phyloP scores from a whole-genome alignment of 2,888 invertebrate species.

The Dexiosoma caninum region DNA sequence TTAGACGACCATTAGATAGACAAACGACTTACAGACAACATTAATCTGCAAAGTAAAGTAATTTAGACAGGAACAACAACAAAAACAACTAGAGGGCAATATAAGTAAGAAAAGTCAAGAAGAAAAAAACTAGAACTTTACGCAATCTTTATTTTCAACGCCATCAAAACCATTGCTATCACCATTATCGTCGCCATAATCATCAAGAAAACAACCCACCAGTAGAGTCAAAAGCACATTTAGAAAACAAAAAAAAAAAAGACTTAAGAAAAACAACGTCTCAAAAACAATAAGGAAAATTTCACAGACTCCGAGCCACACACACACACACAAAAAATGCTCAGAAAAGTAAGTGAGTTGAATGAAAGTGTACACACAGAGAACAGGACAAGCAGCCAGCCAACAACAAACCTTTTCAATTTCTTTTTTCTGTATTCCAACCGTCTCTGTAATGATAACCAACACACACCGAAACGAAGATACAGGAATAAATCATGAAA shows the following conservation, averaged over 20 bases:
- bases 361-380: constrained; percentile 22
- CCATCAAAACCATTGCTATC: constrained; percentile 77
- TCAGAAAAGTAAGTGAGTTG: constrained; percentile 12
- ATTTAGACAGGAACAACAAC: constrained; percentile 13
- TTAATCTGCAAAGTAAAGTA: constrained; percentile 45
- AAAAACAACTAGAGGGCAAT: constrained; percentile 13
- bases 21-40: constrained; percentile 48
- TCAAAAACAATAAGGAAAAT: constrained; percentile 38
- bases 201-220: constrained; percentile 77
- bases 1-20: constrained; percentile 53
- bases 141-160: constrained; percentile 75
- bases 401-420: constrained; percentile 12
- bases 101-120: constrained; percentile 26
- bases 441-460: constrained; percentile 33
- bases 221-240: constrained; percentile 70
- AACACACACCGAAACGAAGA: not conserved
- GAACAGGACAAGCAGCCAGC: constrained; percentile 29
- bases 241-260: constrained; percentile 52
- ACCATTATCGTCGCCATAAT: constrained; percentile 77
- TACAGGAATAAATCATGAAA: constrained; percentile 7
- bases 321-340: not conserved
- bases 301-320: constrained; percentile 6
- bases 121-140: constrained; percentile 68
- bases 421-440: not conserved
- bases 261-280: constrained; percentile 8